Conservation (phyloP, 2,888 invertebrate species). For the Melieria picta region DNA sequence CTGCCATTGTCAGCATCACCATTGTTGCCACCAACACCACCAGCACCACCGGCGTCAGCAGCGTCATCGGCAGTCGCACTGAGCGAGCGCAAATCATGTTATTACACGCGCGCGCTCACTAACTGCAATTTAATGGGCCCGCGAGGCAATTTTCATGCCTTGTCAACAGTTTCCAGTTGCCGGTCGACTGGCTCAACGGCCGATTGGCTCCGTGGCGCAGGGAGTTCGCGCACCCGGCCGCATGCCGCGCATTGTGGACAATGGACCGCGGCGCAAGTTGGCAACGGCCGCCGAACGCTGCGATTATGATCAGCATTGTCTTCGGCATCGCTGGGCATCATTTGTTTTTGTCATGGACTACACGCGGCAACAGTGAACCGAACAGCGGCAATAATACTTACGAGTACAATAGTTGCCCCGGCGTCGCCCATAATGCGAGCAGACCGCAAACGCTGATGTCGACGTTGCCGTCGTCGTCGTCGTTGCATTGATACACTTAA, state of each 20-base stretch:
- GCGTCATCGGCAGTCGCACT: conserved; percentile 13
- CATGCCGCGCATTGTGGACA: not conserved
- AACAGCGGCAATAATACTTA: no score
- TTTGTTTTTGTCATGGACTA: not conserved
- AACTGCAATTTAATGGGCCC: conserved; percentile 39
- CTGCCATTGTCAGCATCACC: not conserved
- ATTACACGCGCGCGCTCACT: conserved; percentile 34
- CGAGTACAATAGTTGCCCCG: not conserved
- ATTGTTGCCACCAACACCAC: not conserved
- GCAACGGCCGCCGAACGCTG: not conserved
- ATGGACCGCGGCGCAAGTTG: not conserved
- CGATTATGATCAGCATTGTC: conserved; percentile 17
- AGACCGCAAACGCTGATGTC: not conserved
- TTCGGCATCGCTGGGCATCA: not conserved
- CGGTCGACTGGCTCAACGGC: not conserved
- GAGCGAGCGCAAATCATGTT: conserved; percentile 33
- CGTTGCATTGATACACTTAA: not conserved
- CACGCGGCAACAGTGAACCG: not conserved
- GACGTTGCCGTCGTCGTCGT: not conserved
- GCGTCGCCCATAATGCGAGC: not conserved
- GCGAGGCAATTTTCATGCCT: conserved; percentile 38
- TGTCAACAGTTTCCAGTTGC: conserved; percentile 29
- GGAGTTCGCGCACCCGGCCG: no score
- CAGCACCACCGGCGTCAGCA: conserved; percentile 3
- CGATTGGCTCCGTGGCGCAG: no score